Conservation (phyloP, 2,113 vertebrate genomes). For the Rafetus swinhoei region DNA sequence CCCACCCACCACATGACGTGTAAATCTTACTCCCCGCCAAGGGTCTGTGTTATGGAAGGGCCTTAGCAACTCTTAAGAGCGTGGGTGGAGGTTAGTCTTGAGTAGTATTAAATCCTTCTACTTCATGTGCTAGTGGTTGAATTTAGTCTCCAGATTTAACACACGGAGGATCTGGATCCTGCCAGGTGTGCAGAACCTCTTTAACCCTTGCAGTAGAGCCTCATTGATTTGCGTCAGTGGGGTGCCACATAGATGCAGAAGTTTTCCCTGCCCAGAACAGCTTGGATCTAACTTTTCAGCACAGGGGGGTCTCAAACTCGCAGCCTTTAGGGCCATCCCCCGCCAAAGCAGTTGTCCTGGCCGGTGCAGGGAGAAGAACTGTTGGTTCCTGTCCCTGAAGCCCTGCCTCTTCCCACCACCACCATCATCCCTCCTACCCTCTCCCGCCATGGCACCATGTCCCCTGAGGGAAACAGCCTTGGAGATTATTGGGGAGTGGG, state of each 20-base stretch:
- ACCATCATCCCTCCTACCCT: too few species aligned
- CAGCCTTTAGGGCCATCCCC: too few species aligned
- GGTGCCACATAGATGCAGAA: too few species aligned
- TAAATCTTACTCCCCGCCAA: neutral
- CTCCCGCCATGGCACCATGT: too few species aligned
- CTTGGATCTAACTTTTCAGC: neutral
- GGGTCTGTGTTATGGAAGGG: accelerated
- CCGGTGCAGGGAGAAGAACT: too few species aligned
- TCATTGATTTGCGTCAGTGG: neutral
- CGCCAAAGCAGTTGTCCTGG: too few species aligned
- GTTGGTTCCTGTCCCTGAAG: too few species aligned
- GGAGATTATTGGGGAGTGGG: too few species aligned
- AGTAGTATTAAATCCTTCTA: neutral
- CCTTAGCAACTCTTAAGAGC: neutral
- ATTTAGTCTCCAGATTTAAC: neutral
- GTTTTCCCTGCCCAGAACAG: neutral
- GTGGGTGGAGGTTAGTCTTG: neutral
- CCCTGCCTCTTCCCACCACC: too few species aligned
- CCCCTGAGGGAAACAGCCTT: too few species aligned
- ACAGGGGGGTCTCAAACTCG: too few species aligned
- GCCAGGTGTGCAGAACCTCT: neutral
- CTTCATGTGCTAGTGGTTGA: too few species aligned
- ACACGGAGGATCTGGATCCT: neutral
- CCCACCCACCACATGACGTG: neutral
- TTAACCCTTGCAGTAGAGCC: neutral